Conservation (phyloP, 2,888 invertebrate genomes). For the Leptothorax acervorum region DNA sequence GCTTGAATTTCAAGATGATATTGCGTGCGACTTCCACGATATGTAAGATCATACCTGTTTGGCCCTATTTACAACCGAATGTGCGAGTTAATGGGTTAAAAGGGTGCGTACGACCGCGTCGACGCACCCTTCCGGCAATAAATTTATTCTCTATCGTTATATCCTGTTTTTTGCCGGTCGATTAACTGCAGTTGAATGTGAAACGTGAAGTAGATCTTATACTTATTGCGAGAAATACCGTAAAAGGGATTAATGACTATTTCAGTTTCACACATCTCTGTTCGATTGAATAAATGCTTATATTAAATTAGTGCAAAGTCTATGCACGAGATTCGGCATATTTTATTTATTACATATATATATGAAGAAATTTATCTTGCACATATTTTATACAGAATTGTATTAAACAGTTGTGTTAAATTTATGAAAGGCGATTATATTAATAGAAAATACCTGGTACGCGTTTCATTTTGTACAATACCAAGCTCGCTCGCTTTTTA, state of each 20-base stretch:
- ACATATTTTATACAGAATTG: background rate
- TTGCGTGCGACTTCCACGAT: constrained; percentile 32
- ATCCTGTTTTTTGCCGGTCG: constrained; percentile 27
- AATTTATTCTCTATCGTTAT: constrained; percentile 51
- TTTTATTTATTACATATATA: background rate
- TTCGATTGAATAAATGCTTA: background rate
- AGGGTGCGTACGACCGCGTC: constrained; percentile 64
- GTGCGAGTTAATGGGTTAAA: constrained; percentile 75
- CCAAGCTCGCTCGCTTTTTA: background rate
- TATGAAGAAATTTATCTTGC: background rate
- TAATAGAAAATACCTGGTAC: background rate
- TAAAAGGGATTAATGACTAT: constrained; percentile 40
- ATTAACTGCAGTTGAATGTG: constrained; percentile 34
- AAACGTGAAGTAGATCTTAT: background rate
- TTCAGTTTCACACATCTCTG: constrained; percentile 32
- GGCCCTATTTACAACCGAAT: constrained; percentile 70
- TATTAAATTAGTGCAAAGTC: background rate
- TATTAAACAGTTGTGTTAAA: background rate
- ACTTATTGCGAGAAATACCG: constrained; percentile 17
- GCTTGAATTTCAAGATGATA: constrained; percentile 74
- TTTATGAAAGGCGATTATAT: background rate
- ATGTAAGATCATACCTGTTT: constrained; percentile 56
- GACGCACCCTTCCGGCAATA: constrained; percentile 60
- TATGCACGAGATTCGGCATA: background rate
- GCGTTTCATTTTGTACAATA: background rate